Conservation (phyloP, 2,113 vertebrate genomes). For the Carettochelys insculpta region DNA sequence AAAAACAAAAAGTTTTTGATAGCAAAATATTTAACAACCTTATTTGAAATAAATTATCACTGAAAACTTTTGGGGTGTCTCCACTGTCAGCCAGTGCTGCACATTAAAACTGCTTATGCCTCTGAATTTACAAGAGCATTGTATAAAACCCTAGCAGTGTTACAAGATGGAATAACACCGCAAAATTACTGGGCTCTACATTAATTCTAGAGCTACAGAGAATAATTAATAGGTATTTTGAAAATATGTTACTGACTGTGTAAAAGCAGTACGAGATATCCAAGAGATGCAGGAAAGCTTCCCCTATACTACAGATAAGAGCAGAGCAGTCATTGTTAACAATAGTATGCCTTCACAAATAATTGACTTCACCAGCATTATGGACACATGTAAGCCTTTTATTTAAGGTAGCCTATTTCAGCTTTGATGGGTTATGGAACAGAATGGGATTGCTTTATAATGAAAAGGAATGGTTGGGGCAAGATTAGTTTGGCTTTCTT, state of each 20-base stretch:
- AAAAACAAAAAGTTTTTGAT: conserved; percentile 61
- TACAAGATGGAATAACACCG: conserved; percentile 33
- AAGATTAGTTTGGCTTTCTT: conserved; percentile 11
- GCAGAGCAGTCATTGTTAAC: conserved; percentile 41
- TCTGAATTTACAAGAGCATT: conserved; percentile 57
- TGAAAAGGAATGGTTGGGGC: neutral
- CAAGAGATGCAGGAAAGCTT: conserved; percentile 44
- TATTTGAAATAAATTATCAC: conserved; percentile 70
- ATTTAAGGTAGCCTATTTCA: conserved; percentile 9
- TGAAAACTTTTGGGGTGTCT: conserved; percentile 64
- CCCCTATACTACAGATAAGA: neutral
- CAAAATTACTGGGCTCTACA: conserved; percentile 44
- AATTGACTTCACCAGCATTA: conserved; percentile 22
- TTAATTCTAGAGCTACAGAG: conserved; percentile 38
- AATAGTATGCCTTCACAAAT: conserved; percentile 14
- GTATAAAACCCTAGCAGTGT: conserved; percentile 55
- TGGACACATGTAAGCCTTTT: neutral
- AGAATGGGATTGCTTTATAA: neutral
- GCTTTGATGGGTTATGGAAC: neutral
- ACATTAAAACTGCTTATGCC: conserved; percentile 26
- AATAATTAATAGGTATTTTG: conserved; percentile 33
- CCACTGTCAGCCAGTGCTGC: conserved; percentile 44
- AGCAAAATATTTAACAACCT: conserved; percentile 68
- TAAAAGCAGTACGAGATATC: conserved; percentile 26
- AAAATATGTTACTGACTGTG: conserved; percentile 26